phyloP scores from a whole-genome alignment of 2,888 invertebrate species.

The Lithophane ornitopus region DNA sequence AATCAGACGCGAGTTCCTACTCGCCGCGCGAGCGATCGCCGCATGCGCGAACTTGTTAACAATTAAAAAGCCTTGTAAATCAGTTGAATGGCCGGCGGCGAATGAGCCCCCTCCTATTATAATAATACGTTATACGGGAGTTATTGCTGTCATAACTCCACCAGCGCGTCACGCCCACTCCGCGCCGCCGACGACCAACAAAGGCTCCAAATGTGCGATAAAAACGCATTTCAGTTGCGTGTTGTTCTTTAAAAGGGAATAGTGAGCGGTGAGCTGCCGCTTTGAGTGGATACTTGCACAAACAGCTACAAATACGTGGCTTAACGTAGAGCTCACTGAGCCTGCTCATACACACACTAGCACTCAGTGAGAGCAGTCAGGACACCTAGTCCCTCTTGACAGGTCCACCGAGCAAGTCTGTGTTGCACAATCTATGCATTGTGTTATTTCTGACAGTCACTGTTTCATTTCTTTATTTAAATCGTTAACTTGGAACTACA shows the following conservation, averaged over 20 bases:
- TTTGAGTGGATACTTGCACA: constrained; percentile 17
- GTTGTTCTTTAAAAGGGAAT: constrained; percentile 1
- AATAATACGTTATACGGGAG: constrained; percentile 67
- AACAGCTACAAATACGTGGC: constrained; percentile 12
- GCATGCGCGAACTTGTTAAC: constrained; percentile 41
- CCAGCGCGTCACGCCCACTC: constrained; percentile 57
- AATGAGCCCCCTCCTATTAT: constrained; percentile 53
- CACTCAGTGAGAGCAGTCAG: not conserved
- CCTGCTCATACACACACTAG: not conserved
- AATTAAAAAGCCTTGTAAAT: constrained; percentile 71
- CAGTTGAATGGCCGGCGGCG: constrained; percentile 67
- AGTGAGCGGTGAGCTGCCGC: not conserved
- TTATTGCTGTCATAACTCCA: constrained; percentile 71
- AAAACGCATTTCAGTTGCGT: constrained; percentile 25
- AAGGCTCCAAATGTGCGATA: constrained; percentile 44
- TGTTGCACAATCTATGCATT: not conserved
- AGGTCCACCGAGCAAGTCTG: not conserved
- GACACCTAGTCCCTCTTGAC: not conserved
- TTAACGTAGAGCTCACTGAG: constrained; percentile 1
- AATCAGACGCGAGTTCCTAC: not conserved
- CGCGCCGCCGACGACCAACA: constrained; percentile 24
- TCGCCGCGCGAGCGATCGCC: not conserved
- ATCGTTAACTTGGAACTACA: constrained; percentile 1
- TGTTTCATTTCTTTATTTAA: not conserved
- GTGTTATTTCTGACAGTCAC: not conserved